Percentiles rank a stretch among this genome's conserved stretches.
phyloP scores from a whole-genome alignment of 2,888 invertebrate genomes.

The Falcaria lacertinaria region DNA sequence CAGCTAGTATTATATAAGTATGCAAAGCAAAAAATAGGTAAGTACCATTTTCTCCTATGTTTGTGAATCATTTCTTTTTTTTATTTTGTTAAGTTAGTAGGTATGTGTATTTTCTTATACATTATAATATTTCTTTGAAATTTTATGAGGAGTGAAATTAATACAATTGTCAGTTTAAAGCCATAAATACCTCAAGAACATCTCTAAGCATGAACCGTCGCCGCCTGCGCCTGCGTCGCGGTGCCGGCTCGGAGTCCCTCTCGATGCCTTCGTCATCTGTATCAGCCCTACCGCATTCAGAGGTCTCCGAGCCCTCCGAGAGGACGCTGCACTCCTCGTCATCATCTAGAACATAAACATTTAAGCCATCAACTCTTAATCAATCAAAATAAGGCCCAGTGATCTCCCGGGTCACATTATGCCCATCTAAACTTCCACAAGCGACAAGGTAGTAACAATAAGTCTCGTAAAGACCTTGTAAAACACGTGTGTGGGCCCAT shows the following conservation, averaged over 20 bases:
- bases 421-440: not conserved
- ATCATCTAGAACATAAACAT: slow-evolving; percentile 55
- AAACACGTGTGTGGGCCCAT: slow-evolving; percentile 50
- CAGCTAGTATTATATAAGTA: no score
- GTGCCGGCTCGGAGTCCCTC: slow-evolving; percentile 84
- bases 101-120: no score
- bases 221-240: slow-evolving; percentile 60
- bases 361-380: no score
- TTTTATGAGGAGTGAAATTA: no score
- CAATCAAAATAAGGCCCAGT: no score
- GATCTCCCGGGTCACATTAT: no score
- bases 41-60: no score
- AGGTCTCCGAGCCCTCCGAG: slow-evolving; percentile 67
- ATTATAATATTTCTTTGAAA: no score
- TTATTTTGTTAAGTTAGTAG: no score
- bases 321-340: slow-evolving; percentile 63
- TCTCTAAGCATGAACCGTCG: slow-evolving; percentile 74
- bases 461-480: slow-evolving; percentile 33
- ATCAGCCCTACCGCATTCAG: slow-evolving; percentile 67
- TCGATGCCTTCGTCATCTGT: slow-evolving; percentile 93
- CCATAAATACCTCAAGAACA: slow-evolving; percentile 77
- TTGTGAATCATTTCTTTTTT: no score
- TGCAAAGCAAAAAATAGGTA: no score
- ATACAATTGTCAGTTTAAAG: no score
- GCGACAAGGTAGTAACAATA: slow-evolving; percentile 2